phyloP scores from a whole-genome alignment of 2,113 vertebrate species.

The Labrus mixtus region DNA sequence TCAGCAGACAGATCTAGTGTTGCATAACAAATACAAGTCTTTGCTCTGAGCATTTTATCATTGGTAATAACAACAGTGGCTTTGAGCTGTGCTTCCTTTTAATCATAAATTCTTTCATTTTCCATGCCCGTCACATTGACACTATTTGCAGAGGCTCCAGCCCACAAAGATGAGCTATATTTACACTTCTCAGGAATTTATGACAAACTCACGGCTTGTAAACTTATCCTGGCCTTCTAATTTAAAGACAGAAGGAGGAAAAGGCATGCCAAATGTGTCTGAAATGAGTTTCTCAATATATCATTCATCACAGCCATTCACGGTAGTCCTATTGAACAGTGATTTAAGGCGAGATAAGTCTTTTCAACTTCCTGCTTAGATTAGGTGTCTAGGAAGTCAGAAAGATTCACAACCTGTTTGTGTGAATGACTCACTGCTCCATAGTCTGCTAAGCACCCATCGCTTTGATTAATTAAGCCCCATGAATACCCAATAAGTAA shows the following conservation, averaged over 20 bases:
- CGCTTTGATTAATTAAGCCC: constrained; percentile 68
- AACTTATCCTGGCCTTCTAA: constrained; percentile 14
- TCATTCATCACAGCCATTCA: constrained; percentile 21
- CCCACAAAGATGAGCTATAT: constrained; percentile 29
- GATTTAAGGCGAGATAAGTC: constrained; percentile 25
- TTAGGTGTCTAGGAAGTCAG: constrained; percentile 18
- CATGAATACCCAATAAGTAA: constrained; percentile 65
- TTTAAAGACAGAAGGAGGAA: constrained; percentile 25
- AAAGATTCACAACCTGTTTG: constrained; percentile 28
- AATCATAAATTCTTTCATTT: constrained; percentile 35
- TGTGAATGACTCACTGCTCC: constrained; percentile 27
- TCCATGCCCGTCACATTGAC: constrained; percentile 21
- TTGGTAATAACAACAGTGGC: constrained; percentile 10
- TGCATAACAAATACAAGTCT: constrained; percentile 32
- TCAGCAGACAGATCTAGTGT: constrained; percentile 11
- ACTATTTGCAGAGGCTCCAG: constrained; percentile 1
- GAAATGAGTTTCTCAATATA: constrained; percentile 1
- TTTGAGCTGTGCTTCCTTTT: constrained; percentile 19
- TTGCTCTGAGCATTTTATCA: constrained; percentile 29
- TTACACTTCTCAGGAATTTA: constrained; percentile 31
- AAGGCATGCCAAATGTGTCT: constrained; percentile 3
- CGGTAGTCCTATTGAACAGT: background rate
- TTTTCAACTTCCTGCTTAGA: constrained; percentile 20
- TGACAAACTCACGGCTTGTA: constrained; percentile 23
- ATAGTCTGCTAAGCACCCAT: constrained; percentile 38